Base-by-base conservation (phyloP, 2,113 vertebrate species). In the Charina bottae region DNA sequence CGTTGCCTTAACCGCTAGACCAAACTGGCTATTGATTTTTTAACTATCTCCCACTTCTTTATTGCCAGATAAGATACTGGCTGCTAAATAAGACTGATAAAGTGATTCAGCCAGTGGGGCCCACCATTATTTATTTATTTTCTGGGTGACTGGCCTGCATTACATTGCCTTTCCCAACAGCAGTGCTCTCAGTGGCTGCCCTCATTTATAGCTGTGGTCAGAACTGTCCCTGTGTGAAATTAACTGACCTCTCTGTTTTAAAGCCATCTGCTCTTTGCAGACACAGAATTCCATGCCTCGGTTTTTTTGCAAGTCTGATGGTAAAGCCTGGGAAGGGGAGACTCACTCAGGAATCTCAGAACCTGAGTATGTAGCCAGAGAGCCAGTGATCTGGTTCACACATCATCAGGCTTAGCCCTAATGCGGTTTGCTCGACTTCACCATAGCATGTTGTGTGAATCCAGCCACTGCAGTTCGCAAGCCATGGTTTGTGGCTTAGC, bases 51-150 rank as follows among this genome's bases (percentile, higher is more conserved):
- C 53, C n/a, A 4, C 84, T 6, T 12, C 54, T 28, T 56, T 42
- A 17, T 2, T 78, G 68, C 7, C 64, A 58, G 10, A 17, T 49
- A 72, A 33, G 26, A 58, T 53, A 37, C 54, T 88, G 11, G 28
- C 24, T 12, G 19, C 21, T 72, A 26, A 87, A 64, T 26, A 7
- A 68, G 56, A 21, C 68, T 42, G 91, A 26, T 92, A 60, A 89
- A 62, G 56, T 24, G 46, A 54, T 58, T 89, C 86, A 83, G 33
- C 37, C 55, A 62, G 56, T n/a, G 56, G 28, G 58, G 37, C 3
- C 62, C 28, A 11, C 49, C 78, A 37, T 87, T 91, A 62, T 89
- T 84, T 92, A 88, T 92, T 92, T 89, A 60, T 92, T 92, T 89
- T 62, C 68, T n/a, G 28, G 28, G 13, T 84, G 87, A 83, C 28